phyloP scores from a whole-genome alignment of 2,888 invertebrate species.

The Trypoxylon attenuatum region DNA sequence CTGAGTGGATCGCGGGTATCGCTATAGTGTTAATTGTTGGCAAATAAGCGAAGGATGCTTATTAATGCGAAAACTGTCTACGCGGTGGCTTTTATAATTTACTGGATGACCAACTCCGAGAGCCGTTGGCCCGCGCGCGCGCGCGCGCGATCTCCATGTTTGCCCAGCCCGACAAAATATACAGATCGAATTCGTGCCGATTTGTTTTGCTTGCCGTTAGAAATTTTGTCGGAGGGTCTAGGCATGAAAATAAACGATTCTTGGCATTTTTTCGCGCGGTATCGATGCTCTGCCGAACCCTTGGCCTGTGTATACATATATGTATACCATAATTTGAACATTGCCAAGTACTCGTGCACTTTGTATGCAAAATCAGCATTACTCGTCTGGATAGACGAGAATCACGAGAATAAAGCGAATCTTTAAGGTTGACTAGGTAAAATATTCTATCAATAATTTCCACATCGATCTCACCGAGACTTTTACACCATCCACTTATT shows the following conservation, averaged over 20 bases:
- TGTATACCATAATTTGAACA: conserved; percentile 16
- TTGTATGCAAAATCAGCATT: no score
- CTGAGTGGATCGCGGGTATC: no score
- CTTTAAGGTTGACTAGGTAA: no score
- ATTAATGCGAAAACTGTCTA: no score
- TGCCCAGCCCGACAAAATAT: conserved; percentile 51
- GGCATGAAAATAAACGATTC: conserved; percentile 55
- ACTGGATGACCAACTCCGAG: conserved; percentile 14
- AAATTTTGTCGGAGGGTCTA: conserved; percentile 54
- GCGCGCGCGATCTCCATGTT: conserved; percentile 42
- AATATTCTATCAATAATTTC: no score
- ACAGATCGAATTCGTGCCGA: conserved; percentile 55
- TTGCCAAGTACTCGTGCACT: background rate
- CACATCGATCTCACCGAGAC: no score
- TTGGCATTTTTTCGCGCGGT: conserved; percentile 34
- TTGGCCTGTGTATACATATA: conserved; percentile 7
- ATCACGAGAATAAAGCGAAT: no score
- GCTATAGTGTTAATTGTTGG: no score
- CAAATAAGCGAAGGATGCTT: no score
- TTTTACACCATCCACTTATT: no score
- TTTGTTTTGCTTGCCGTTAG: conserved; percentile 57
- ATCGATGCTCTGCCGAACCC: background rate
- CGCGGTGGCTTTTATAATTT: conserved; percentile 30
- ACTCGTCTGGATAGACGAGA: no score
- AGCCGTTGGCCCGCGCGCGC: conserved; percentile 1